These are phyloP conservation scores for Peromyscus melanophrys DNA, from an alignment of 2,797 vertebrate genomes.

Conservation along the genomic window DNA sequence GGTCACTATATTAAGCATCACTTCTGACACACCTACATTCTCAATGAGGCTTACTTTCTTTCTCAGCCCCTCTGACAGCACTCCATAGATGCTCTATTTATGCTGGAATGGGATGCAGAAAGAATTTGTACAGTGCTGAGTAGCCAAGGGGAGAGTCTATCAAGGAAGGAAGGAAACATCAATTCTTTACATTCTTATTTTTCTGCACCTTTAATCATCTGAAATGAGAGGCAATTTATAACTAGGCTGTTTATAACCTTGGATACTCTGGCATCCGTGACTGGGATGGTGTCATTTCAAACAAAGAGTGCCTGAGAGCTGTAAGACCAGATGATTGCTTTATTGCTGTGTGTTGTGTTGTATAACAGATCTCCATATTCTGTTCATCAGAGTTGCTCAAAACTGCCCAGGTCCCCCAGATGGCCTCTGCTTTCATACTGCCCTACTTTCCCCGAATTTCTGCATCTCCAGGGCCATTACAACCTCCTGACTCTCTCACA, in stretches of 20 bases:
- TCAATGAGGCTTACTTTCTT: background rate
- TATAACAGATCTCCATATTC: constrained; percentile 57
- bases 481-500: constrained; percentile 78
- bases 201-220: background rate
- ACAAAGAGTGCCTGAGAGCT: background rate
- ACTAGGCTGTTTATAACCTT: background rate
- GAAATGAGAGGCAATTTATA: background rate
- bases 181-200: background rate
- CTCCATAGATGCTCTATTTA: background rate
- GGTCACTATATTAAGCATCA: background rate
- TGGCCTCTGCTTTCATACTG: constrained; percentile 73
- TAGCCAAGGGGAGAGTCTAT: background rate
- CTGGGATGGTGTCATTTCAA: constrained; percentile 30
- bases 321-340: constrained; percentile 29
- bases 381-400: constrained; percentile 77
- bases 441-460: constrained; percentile 78
- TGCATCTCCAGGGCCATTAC: constrained; percentile 77
- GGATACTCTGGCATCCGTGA: background rate
- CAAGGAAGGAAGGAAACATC: background rate
- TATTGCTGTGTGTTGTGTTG: constrained; percentile 81
- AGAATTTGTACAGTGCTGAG: background rate
- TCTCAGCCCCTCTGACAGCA: background rate
- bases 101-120: background rate
- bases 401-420: constrained; percentile 69
- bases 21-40: background rate